Conservation (phyloP, 2,113 vertebrate genomes). For the Myrmophylax atrothorax region DNA sequence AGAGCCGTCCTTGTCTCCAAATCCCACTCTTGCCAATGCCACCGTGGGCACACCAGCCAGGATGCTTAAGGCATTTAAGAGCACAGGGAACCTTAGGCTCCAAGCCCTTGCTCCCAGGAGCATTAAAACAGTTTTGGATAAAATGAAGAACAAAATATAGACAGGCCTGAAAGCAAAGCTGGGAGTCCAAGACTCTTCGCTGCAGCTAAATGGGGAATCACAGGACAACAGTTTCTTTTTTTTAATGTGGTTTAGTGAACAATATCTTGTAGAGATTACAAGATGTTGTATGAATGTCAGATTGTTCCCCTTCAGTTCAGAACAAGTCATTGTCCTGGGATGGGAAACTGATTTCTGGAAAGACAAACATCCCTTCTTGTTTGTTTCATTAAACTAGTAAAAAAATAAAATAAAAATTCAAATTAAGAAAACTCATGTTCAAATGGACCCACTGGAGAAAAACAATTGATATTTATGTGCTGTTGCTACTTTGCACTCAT, state of each 20-base stretch:
- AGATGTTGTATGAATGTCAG: background rate
- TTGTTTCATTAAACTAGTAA: constrained; percentile 34
- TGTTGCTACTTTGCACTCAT: constrained; percentile 44
- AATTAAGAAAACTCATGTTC: constrained; percentile 42
- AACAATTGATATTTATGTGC: constrained; percentile 35
- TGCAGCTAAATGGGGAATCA: background rate
- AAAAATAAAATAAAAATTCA: constrained; percentile 42
- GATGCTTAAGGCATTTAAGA: background rate
- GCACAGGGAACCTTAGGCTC: background rate
- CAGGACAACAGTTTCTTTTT: constrained; percentile 24
- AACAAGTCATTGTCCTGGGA: constrained; percentile 30
- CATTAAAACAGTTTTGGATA: background rate
- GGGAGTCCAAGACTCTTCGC: background rate
- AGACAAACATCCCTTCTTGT: constrained; percentile 16
- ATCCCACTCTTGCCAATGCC: background rate
- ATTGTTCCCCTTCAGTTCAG: constrained; percentile 15
- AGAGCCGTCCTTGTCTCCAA: background rate
- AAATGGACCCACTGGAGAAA: background rate
- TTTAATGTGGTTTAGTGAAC: background rate
- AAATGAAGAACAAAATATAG: background rate
- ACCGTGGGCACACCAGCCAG: background rate
- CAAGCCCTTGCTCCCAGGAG: background rate
- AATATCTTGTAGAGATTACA: background rate
- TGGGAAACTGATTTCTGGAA: constrained; percentile 26
- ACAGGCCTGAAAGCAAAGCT: background rate